A percentile compares a stretch with the other conserved stretches of the same genome.
phyloP scores from a whole-genome alignment of 1,140 invertebrate species.

The Pogonomyrmex californicus region DNA sequence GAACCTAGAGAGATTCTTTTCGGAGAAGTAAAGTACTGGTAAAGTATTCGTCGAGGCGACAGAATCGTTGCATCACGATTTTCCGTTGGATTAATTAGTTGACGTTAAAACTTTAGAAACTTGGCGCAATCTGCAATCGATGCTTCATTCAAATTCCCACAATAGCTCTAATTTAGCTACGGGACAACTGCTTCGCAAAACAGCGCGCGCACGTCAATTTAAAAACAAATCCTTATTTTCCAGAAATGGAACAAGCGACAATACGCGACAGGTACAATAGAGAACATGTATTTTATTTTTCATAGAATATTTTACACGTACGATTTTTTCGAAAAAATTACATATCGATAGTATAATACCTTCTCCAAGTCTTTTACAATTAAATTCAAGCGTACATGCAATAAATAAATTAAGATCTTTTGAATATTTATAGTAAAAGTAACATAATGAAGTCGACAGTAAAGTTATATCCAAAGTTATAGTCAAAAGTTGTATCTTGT shows the following conservation, averaged over 20 bases:
- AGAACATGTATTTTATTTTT: slow-evolving; percentile 1
- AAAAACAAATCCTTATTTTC: slow-evolving; percentile 23
- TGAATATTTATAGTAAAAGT: neutral
- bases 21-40: neutral
- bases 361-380: neutral
- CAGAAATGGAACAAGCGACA: neutral
- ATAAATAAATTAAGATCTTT: slow-evolving; percentile 18
- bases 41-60: neutral
- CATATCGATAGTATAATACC: neutral
- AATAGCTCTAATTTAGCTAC: slow-evolving; percentile 26
- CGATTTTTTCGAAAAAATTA: neutral
- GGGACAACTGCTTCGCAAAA: neutral
- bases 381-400: neutral
- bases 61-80: neutral
- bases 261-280: neutral
- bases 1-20: neutral
- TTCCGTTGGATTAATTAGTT: slow-evolving; percentile 33
- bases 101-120: slow-evolving; percentile 34
- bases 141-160: slow-evolving; percentile 26
- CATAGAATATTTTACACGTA: neutral
- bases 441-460: neutral
- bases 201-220: neutral
- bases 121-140: slow-evolving; percentile 34
- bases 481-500: neutral
- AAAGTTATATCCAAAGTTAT: neutral